These are phyloP conservation scores for Myopa testacea DNA, from an alignment of 2,888 invertebrate species.

Conservation along the genomic window DNA sequence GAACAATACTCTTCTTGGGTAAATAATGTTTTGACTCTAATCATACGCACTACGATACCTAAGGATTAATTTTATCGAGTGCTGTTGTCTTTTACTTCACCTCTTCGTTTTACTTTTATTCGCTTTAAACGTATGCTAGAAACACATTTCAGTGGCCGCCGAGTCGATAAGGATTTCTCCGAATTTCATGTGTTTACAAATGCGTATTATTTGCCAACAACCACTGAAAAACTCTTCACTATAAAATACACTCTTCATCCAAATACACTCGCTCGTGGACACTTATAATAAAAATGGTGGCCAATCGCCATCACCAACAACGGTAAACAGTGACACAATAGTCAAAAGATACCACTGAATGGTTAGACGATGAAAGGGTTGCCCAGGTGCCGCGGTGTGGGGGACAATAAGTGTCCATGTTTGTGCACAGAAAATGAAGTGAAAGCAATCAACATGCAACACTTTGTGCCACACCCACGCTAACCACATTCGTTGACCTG, in stretches of 20 bases:
- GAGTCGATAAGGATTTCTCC: too few species aligned
- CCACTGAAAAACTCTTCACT: too few species aligned
- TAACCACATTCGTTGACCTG: neutral
- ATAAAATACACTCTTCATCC: neutral
- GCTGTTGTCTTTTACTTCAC: too few species aligned
- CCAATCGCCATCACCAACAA: neutral
- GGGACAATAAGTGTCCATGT: too few species aligned
- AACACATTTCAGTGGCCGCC: neutral
- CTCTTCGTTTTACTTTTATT: neutral
- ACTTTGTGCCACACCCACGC: neutral
- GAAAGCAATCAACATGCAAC: neutral
- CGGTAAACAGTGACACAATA: neutral
- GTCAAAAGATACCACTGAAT: too few species aligned
- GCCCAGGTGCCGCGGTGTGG: too few species aligned
- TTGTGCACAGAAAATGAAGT: neutral
- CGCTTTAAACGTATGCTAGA: neutral
- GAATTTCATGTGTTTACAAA: too few species aligned
- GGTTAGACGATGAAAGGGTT: too few species aligned
- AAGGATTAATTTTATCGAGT: too few species aligned
- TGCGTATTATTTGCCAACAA: neutral
- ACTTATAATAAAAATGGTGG: constrained; percentile 4
- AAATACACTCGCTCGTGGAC: constrained; percentile 11
- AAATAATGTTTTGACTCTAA: too few species aligned
- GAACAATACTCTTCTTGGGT: too few species aligned
- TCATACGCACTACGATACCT: too few species aligned